Evolutionary conservation across 1,140 invertebrate species (phyloP).

Genomic region (Aphelenchoides fujianensis): DNA sequence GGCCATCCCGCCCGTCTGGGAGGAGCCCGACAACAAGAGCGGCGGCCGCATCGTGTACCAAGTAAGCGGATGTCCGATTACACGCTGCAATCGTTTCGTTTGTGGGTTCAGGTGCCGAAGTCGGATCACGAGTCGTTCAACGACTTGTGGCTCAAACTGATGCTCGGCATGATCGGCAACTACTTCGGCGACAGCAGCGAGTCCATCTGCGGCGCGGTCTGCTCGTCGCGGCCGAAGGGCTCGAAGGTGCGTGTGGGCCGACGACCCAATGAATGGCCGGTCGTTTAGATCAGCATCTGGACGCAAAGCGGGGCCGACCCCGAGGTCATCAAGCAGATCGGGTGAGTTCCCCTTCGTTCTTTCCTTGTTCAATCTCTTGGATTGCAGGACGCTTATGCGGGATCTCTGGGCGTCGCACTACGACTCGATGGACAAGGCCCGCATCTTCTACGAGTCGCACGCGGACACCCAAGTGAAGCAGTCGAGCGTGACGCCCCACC

Average conservation of each 20-base stretch:
- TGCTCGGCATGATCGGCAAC: slow-evolving; percentile 92
- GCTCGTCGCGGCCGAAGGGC: slow-evolving; percentile 82
- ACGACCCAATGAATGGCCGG: slow-evolving; percentile 19
- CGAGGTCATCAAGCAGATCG: slow-evolving; percentile 70
- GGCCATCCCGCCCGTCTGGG: slow-evolving; percentile 95
- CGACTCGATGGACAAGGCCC: neutral
- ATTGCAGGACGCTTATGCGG: slow-evolving; percentile 4
- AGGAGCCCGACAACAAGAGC: slow-evolving; percentile 81
- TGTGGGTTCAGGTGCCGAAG: slow-evolving; percentile 60
- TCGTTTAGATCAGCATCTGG: slow-evolving; percentile 71
- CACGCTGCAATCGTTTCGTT: no score
- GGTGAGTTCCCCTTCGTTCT: slow-evolving; percentile 56
- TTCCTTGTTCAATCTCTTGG: neutral
- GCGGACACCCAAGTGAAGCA: slow-evolving; percentile 3
- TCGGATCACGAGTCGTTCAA: slow-evolving; percentile 75
- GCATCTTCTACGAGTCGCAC: slow-evolving; percentile 24
- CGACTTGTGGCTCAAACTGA: slow-evolving; percentile 86
- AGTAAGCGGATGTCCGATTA: no score
- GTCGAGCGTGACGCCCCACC: slow-evolving; percentile 8
- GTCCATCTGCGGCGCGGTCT: slow-evolving; percentile 87
- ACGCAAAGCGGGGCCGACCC: slow-evolving; percentile 77
- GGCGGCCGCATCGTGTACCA: slow-evolving; percentile 87
- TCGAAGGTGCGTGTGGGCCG: slow-evolving; percentile 70
- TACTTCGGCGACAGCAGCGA: slow-evolving; percentile 84
- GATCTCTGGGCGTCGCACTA: neutral